Base-by-base conservation (phyloP, 92 coral and sea anemone genomes). In the Heliopora coerulea region DNA sequence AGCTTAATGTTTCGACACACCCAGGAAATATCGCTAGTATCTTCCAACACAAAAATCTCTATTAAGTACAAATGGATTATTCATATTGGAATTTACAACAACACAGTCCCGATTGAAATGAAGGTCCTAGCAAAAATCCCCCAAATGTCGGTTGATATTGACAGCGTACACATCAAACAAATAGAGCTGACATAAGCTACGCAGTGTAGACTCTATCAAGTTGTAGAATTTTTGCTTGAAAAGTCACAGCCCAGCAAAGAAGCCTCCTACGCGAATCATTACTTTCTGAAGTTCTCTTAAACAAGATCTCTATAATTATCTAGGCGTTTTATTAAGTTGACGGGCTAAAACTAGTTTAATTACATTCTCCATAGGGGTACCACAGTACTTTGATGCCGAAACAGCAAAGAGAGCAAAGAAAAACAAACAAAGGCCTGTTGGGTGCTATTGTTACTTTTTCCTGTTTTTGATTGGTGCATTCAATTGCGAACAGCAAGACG, bases 221-320 rank as follows among this genome's bases (percentile, higher is more conserved):
- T 5, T 37, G 42, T 37, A 12, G 6, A 37, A 37, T 12, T 37
- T 37, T 12, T 37, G 42, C 12, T 37, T 37, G 42, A 46, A 46
- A 70, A 14, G 8, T 35, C 28, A 63, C 54, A 31, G 58, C 77
- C 50, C 12, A 27, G 77, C 63, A 26, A 70, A 62, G 31, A 18
- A 20, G 48, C 62, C 62, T 33, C 77, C 41, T 56, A 35, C 77
- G 63, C 26, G 49, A 70, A 27, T 39, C 32, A 54, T 70, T 28
- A 70, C 35, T 50, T 70, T 70, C 13, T 50, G 62, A 30, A 70
- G 26, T 31, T 52, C 77, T 54, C 35, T 50, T 70, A 54, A 70
- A 70, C 59, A 70, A 52, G 63, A 21, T 34, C 77, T 69, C 76
- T 70, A 70, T 70, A 70, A 70, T 70, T 70, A 70, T 70, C 63